Evolutionary conservation across 2,888 invertebrate genomes (phyloP).

Genomic region (Synanthedon myopaeformis): DNA sequence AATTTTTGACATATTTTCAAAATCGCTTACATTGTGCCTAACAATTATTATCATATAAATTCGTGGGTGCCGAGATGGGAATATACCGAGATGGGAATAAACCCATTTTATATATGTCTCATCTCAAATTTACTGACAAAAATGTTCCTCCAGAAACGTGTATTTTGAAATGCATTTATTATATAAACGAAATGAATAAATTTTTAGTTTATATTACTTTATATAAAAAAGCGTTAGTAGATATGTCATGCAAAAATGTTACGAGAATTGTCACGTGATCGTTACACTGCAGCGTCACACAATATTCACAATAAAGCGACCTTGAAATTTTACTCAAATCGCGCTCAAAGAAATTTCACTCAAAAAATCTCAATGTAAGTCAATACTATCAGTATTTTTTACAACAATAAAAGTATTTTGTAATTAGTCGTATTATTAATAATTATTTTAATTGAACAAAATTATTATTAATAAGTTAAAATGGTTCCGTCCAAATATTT

Average conservation of each 20-base stretch:
- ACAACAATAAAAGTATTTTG: background rate
- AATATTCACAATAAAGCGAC: too few relatives aligned
- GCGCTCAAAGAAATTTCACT: background rate
- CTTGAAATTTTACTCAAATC: too few relatives aligned
- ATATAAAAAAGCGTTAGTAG: too few relatives aligned
- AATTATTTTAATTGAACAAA: conserved; percentile 11
- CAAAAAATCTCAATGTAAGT: conserved; percentile 2
- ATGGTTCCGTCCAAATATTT: conserved; percentile 53
- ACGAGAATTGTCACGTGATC: too few relatives aligned
- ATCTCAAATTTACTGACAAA: background rate
- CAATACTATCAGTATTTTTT: conserved; percentile 21
- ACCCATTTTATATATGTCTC: too few relatives aligned
- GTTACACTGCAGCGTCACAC: too few relatives aligned
- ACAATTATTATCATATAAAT: too few relatives aligned
- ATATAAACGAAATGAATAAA: too few relatives aligned
- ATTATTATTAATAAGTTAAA: conserved; percentile 9
- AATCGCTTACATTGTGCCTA: too few relatives aligned
- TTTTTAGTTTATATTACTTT: background rate
- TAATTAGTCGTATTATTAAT: background rate
- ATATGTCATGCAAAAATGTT: background rate
- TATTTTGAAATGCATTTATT: conserved; percentile 1
- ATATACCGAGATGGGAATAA: too few relatives aligned
- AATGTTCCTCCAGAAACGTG: background rate
- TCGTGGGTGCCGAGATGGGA: too few relatives aligned
- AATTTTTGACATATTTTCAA: too few relatives aligned